Conservation (phyloP, 2,797 vertebrate genomes). For the Onychomys leucogaster region DNA sequence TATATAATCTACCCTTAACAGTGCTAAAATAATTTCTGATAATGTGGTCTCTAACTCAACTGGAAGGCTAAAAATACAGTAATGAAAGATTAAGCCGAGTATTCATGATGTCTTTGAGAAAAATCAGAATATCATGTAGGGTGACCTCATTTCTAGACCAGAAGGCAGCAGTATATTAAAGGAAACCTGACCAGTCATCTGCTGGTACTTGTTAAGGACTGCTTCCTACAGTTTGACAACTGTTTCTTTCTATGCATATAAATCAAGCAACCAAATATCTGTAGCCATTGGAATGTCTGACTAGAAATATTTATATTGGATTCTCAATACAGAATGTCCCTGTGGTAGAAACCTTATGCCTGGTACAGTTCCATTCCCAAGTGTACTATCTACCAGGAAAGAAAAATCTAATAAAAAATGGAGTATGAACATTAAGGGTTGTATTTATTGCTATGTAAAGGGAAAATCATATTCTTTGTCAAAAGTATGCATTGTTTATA, state of each 20-base stretch:
- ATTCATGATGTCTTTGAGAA: constrained; percentile 82
- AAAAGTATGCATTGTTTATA: constrained; percentile 1
- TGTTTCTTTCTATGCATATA: constrained; percentile 91
- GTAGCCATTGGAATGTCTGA: constrained; percentile 88
- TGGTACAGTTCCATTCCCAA: constrained; percentile 89
- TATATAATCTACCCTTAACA: constrained; percentile 85
- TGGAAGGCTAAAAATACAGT: constrained; percentile 81
- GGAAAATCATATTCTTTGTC: constrained; percentile 5
- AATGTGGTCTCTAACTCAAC: constrained; percentile 84
- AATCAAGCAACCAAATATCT: constrained; percentile 91
- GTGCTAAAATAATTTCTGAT: constrained; percentile 86
- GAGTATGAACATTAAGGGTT: constrained; percentile 81
- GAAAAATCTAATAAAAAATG: constrained; percentile 88
- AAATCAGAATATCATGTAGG: constrained; percentile 85
- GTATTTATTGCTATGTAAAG: constrained; percentile 68
- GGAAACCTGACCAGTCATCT: constrained; percentile 83
- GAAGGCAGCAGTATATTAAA: constrained; percentile 86
- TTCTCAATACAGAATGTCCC: constrained; percentile 88
- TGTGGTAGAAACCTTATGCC: constrained; percentile 88
- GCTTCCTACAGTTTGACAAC: constrained; percentile 88
- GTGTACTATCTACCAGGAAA: constrained; percentile 89
- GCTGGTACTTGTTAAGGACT: constrained; percentile 88
- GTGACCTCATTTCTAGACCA: constrained; percentile 86
- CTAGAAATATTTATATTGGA: constrained; percentile 90
- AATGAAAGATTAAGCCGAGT: constrained; percentile 83